Conservation (phyloP, 2,797 vertebrate genomes). For the Phoxinus dragarum region DNA sequence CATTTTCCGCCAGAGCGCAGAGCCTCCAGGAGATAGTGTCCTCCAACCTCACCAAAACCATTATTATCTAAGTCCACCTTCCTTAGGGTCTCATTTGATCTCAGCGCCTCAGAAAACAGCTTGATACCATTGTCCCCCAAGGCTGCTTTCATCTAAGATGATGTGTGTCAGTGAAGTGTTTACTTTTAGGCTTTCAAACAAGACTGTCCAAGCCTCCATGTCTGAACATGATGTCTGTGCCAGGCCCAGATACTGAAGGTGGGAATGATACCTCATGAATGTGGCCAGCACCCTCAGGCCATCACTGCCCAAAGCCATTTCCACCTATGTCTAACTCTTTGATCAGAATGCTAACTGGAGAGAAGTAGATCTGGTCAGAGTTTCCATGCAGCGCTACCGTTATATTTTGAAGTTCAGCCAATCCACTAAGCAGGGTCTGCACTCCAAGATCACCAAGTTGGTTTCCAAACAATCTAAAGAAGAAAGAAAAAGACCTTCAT, state of each 20-base stretch:
- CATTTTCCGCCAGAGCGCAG: conserved; percentile 66
- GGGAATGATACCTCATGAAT: conserved; percentile 77
- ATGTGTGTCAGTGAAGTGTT: conserved; percentile 75
- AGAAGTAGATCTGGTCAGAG: conserved; percentile 57
- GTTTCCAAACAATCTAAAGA: conserved; percentile 83
- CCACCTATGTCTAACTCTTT: conserved; percentile 82
- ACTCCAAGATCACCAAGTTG: conserved; percentile 80
- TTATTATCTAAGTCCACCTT: conserved; percentile 81
- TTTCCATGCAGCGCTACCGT: conserved; percentile 53
- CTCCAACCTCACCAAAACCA: conserved; percentile 78
- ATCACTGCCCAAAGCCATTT: conserved; percentile 75
- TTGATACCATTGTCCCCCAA: conserved; percentile 78
- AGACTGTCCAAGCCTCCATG: conserved; percentile 76
- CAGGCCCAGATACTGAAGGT: conserved; percentile 79
- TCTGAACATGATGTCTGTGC: conserved; percentile 74
- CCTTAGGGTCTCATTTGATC: conserved; percentile 69
- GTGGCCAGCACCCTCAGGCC: conserved; percentile 77
- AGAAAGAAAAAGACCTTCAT: conserved; percentile 40
- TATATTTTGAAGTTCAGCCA: conserved; percentile 77
- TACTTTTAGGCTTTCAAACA: conserved; percentile 79
- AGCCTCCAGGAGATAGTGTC: conserved; percentile 75
- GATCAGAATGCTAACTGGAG: conserved; percentile 66
- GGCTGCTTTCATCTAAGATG: conserved; percentile 79
- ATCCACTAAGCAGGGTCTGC: conserved; percentile 73
- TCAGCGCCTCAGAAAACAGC: conserved; percentile 76